Evolutionary conservation across 2,888 invertebrate species (phyloP), one percentile per base, ranked within the genome.

Genomic region (Trichogramma evanescens): DNA sequence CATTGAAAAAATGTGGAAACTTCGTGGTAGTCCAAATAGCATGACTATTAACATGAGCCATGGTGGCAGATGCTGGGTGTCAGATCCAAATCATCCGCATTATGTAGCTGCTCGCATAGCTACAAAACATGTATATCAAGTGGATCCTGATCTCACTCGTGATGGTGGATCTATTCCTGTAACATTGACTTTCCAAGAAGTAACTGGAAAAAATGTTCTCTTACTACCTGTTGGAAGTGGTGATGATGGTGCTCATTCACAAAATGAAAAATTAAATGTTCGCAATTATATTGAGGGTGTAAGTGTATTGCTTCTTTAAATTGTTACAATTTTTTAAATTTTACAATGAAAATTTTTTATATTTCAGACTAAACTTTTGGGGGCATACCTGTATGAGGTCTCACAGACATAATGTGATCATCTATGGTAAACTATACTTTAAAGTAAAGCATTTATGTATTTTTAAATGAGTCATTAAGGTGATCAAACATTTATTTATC

Each of bases 111-210:
- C 93, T 6, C 84, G 86, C 43, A 83, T 82, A 50, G 93, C 93
- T 40, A 89, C 90, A 3, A 86, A 87, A 69, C 83, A 88, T 71
- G 96, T 97, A 8, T 96, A 92, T 78, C 89, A 88, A 70, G 86
- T 89, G 3, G 92, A 93, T 50, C 97, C 98, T 0, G 96, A 97
- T 80, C 84, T 95, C 81, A 95, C 93, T 0, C 87, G 98, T 58
- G 98, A 99, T 79, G 99, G 98, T 59, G 98, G 98, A 13, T 95
- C 95, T 50, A 98, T 99, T 79, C 98, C 98, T 2, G 92, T 98
- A 63, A 96, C 98, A 54, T 82, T 98, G 66, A 94, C 94, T 50
- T 86, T 99, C 75, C 89, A 93, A 80, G 89, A 96, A 78, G 89
- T 91, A 7, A 95, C 95, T 58, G 90, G 91, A 0, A 92, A 93